Percentiles rank a stretch among this genome's conserved stretches.
Evolutionary conservation across 2,113 vertebrate species (phyloP).

Genomic region (Podiceps cristatus): DNA sequence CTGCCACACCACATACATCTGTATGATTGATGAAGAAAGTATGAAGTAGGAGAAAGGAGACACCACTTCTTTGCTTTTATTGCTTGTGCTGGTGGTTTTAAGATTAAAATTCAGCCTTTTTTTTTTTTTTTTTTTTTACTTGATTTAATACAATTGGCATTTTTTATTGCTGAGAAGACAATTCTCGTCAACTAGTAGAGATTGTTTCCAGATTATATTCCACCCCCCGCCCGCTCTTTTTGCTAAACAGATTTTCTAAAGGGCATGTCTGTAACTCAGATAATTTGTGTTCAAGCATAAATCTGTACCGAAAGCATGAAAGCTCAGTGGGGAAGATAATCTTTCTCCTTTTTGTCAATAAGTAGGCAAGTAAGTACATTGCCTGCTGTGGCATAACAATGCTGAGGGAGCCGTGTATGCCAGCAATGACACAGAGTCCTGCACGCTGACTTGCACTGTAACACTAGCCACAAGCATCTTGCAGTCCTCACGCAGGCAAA

Average conservation of each 20-base stretch:
- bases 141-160: not conserved
- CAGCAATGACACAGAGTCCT: not conserved
- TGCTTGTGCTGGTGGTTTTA: not conserved
- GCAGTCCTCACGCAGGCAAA: not conserved
- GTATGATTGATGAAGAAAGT: not conserved
- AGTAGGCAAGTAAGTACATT: not conserved
- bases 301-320: not conserved
- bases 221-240: not conserved
- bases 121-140: not conserved
- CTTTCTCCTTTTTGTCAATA: not conserved
- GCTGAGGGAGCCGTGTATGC: not conserved
- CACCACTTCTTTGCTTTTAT: not conserved
- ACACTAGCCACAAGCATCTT: not conserved
- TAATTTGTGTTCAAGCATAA: not conserved
- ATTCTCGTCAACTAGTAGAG: not conserved
- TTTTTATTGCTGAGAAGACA: conserved; percentile 2
- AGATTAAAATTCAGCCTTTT: not conserved
- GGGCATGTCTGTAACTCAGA: not conserved
- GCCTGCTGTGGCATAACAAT: not conserved
- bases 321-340: conserved; percentile 6
- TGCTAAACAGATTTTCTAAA: conserved; percentile 24
- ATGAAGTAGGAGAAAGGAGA: not conserved
- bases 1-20: not conserved
- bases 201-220: conserved; percentile 12
- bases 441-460: not conserved